A percentile compares a stretch with the other conserved stretches of the same genome.
Conservation (phyloP, 1,140 invertebrate genomes). For the Glomeris maerens region DNA sequence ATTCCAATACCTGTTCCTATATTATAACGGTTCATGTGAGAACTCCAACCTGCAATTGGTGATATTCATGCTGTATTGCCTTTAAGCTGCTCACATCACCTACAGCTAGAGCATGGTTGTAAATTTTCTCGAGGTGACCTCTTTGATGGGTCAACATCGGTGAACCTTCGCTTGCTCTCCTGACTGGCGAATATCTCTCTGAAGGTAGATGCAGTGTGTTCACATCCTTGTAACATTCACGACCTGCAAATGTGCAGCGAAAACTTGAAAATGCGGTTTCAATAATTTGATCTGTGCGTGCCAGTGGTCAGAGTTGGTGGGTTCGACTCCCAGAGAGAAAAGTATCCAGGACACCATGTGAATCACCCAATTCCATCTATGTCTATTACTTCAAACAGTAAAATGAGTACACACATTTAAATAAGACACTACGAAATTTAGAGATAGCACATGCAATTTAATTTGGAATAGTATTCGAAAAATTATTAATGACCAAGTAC, state of each 20-base stretch:
- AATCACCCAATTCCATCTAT: too few relatives aligned
- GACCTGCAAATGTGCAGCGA: slow-evolving; percentile 32
- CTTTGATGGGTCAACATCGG: slow-evolving; percentile 38
- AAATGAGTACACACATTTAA: too few relatives aligned
- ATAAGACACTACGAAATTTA: too few relatives aligned
- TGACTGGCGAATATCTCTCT: slow-evolving; percentile 76
- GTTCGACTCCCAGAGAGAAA: too few relatives aligned
- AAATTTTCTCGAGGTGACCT: slow-evolving; percentile 32
- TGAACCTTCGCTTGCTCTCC: slow-evolving; percentile 70
- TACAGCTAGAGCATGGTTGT: slow-evolving; percentile 26
- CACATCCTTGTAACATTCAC: slow-evolving; percentile 41
- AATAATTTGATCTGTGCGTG: too few relatives aligned
- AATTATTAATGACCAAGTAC: too few relatives aligned
- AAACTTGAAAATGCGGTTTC: too few relatives aligned
- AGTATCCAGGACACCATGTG: too few relatives aligned
- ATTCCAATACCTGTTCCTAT: slow-evolving; percentile 2
- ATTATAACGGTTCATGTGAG: background rate
- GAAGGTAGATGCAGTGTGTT: slow-evolving; percentile 39
- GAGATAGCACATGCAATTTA: too few relatives aligned
- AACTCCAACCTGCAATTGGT: slow-evolving; percentile 32
- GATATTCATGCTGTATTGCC: slow-evolving; percentile 35
- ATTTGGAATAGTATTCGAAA: too few relatives aligned
- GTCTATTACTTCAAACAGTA: too few relatives aligned
- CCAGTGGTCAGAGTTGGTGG: too few relatives aligned
- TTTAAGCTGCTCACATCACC: slow-evolving; percentile 25